Conservation (phyloP, 2,113 vertebrate genomes). For the Lichenostomus cassidix region DNA sequence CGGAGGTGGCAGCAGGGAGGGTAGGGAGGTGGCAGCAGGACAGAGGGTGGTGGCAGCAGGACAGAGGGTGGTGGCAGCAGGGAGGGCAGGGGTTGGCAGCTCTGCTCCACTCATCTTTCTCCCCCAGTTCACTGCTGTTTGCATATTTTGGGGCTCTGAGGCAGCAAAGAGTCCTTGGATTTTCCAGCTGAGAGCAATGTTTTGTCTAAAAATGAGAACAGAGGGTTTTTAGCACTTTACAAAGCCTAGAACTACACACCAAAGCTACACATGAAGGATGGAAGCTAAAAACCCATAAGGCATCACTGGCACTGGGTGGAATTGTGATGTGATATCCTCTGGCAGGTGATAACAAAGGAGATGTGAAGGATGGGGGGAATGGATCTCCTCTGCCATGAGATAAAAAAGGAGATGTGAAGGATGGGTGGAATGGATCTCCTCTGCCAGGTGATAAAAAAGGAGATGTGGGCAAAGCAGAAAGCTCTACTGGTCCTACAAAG, state of each 20-base stretch:
- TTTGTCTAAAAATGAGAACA: no score
- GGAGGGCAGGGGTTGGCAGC: neutral
- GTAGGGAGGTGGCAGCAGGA: neutral
- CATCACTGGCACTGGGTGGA: no score
- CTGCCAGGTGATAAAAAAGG: rapidly evolving
- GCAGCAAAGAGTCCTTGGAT: no score
- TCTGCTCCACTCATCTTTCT: neutral
- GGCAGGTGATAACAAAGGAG: no score
- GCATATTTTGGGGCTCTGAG: no score
- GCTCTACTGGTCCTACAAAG: neutral
- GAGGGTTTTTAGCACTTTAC: no score
- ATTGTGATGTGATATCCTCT: no score
- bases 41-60: neutral
- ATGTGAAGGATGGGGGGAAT: neutral
- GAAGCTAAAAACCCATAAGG: no score
- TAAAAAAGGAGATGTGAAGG: neutral
- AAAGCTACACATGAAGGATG: no score
- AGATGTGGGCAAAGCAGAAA: rapidly evolving
- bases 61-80: neutral
- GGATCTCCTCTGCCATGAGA: neutral
- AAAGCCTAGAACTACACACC: no score
- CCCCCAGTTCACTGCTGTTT: no score
- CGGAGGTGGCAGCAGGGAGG: neutral
- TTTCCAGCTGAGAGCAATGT: no score
- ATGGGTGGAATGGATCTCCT: neutral